Conservation (phyloP, 1,140 invertebrate genomes). For the Anoplolepis gracilipes region DNA sequence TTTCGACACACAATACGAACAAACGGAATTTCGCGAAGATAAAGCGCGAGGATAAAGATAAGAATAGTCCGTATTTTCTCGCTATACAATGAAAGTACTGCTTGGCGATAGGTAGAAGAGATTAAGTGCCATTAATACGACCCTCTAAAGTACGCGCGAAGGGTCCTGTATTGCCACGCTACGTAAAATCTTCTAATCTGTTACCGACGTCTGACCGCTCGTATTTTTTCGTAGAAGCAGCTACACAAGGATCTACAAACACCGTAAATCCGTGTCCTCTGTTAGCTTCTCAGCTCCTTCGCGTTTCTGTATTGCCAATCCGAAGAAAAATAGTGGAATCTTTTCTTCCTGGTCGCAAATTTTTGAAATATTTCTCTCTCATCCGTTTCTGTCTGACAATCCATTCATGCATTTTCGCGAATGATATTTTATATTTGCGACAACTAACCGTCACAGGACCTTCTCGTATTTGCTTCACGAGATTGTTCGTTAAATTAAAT, state of each 20-base stretch:
- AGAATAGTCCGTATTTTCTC: slow-evolving; percentile 45
- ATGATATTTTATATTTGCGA: neutral
- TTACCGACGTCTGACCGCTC: slow-evolving; percentile 47
- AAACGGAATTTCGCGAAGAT: slow-evolving; percentile 26
- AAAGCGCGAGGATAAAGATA: slow-evolving; percentile 37
- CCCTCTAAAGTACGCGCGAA: slow-evolving; percentile 40
- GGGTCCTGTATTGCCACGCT: slow-evolving; percentile 23
- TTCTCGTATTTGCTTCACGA: slow-evolving; percentile 10
- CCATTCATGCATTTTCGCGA: slow-evolving; percentile 1
- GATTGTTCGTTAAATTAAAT: slow-evolving; percentile 48
- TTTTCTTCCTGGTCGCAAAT: neutral
- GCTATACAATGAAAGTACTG: slow-evolving; percentile 13
- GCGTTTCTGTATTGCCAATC: neutral
- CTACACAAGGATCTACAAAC: slow-evolving; percentile 63
- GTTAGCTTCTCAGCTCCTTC: slow-evolving; percentile 48
- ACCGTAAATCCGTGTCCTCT: slow-evolving; percentile 66
- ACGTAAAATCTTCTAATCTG: slow-evolving; percentile 54
- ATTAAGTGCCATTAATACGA: slow-evolving; percentile 57
- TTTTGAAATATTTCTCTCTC: slow-evolving; percentile 25
- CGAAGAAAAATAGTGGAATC: slow-evolving; percentile 14
- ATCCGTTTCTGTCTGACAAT: neutral
- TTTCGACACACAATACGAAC: slow-evolving; percentile 36
- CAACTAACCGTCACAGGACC: no score
- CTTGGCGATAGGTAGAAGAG: slow-evolving; percentile 33
- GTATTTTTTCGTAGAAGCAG: slow-evolving; percentile 49